These are phyloP conservation scores for Lacerta viridis DNA, from an alignment of 2,797 vertebrate species.

Conservation along the genomic window DNA sequence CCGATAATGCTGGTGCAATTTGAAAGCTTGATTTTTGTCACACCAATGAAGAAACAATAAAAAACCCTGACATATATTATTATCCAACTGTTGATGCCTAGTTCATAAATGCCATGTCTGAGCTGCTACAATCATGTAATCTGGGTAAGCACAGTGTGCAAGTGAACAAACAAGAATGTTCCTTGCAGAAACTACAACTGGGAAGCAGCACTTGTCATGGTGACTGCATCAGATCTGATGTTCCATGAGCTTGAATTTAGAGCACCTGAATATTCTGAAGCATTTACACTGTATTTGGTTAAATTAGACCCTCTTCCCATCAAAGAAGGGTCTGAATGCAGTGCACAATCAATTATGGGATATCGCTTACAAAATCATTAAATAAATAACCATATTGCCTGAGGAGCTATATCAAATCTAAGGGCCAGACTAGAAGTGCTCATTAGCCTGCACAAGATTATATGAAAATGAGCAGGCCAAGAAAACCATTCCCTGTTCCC, in stretches of 20 bases:
- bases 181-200: background rate
- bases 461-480: background rate
- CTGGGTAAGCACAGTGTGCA: constrained; percentile 4
- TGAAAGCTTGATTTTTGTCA: too few species aligned
- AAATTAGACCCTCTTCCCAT: background rate
- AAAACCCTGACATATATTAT: too few species aligned
- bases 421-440: background rate
- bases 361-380: background rate
- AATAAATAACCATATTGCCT: background rate
- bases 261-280: background rate
- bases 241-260: background rate
- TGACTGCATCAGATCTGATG: background rate
- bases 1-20: too few species aligned
- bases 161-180: too few species aligned
- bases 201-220: background rate
- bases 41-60: too few species aligned
- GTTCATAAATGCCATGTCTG: background rate
- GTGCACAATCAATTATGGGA: background rate
- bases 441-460: background rate
- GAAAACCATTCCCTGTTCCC: background rate
- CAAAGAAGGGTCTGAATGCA: background rate
- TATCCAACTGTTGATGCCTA: too few species aligned
- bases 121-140: background rate
- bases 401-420: background rate
- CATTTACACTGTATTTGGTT: background rate